Evolutionary conservation across 2,888 invertebrate species (phyloP).

Genomic region (Archips xylosteana): DNA sequence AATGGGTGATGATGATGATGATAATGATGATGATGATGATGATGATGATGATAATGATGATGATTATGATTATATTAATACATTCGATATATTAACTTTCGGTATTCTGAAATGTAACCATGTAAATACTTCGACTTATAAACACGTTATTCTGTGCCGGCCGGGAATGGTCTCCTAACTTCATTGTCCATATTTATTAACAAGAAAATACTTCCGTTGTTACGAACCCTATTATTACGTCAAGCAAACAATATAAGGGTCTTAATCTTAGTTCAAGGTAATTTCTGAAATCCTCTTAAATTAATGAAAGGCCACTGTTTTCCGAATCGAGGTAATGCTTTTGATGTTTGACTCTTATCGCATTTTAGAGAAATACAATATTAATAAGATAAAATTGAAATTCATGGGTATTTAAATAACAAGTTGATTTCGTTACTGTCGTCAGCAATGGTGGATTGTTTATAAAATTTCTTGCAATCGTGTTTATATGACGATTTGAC

Average conservation of each 20-base stretch:
- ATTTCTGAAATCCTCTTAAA: slow-evolving; percentile 24
- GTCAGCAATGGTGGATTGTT: not conserved
- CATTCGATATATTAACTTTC: no score
- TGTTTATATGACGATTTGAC: not conserved
- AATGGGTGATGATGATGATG: no score
- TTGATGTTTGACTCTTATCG: slow-evolving; percentile 10
- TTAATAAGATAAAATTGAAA: slow-evolving; percentile 8
- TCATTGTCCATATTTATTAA: slow-evolving; percentile 3
- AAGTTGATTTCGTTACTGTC: not conserved
- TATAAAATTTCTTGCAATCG: not conserved
- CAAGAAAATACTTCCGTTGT: slow-evolving; percentile 12
- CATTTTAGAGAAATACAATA: slow-evolving; percentile 5
- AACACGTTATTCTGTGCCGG: not conserved
- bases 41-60: no score
- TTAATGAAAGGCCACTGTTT: slow-evolving; percentile 29
- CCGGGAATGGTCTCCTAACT: not conserved
- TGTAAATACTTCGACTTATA: not conserved
- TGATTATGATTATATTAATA: no score
- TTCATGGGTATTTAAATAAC: slow-evolving; percentile 12
- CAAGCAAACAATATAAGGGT: slow-evolving; percentile 6
- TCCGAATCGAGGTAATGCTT: slow-evolving; percentile 8
- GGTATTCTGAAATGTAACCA: no score
- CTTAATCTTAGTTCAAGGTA: slow-evolving; percentile 24
- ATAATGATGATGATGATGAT: no score
- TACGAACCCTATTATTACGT: slow-evolving; percentile 3